phyloP scores from a whole-genome alignment of 2,797 vertebrate genomes.

The Chelon labrosus region DNA sequence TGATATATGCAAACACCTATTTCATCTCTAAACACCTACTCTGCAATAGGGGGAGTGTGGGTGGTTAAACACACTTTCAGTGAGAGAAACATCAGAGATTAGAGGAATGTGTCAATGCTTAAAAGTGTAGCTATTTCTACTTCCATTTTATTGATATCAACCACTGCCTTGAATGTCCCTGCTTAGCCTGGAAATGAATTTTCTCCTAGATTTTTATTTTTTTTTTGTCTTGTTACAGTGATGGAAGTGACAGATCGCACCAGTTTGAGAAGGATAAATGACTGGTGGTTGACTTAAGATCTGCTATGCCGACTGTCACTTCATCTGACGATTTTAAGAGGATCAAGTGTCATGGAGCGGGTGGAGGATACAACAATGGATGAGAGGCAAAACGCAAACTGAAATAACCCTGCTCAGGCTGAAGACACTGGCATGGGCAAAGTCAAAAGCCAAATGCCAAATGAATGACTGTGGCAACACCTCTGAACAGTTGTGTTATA shows the following conservation, averaged over 20 bases:
- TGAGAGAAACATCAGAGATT: constrained; percentile 58
- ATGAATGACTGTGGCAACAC: too few species aligned
- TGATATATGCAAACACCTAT: constrained; percentile 65
- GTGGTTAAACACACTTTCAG: constrained; percentile 56
- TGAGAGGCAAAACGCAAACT: constrained; percentile 47
- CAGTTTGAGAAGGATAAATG: constrained; percentile 53
- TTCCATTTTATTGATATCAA: constrained; percentile 53
- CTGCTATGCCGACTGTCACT: constrained; percentile 58
- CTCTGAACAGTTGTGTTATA: too few species aligned
- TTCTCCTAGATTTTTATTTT: not conserved
- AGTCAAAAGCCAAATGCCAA: constrained; percentile 20
- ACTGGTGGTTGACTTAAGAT: constrained; percentile 62
- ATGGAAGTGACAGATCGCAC: constrained; percentile 41
- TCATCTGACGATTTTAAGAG: constrained; percentile 56
- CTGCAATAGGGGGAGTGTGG: constrained; percentile 48
- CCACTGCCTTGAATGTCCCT: constrained; percentile 34
- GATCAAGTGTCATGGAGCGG: constrained; percentile 49
- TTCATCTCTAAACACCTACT: constrained; percentile 55
- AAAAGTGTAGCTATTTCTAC: constrained; percentile 55
- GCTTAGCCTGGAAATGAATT: constrained; percentile 5
- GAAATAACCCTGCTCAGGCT: constrained; percentile 35
- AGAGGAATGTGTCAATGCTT: constrained; percentile 46
- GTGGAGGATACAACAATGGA: constrained; percentile 37
- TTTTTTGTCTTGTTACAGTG: constrained; percentile 32
- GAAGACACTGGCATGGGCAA: not conserved